Evolutionary conservation across 2,113 vertebrate species (phyloP), one percentile per base, ranked within the genome.

Genomic region (Phaetusa simplex): DNA sequence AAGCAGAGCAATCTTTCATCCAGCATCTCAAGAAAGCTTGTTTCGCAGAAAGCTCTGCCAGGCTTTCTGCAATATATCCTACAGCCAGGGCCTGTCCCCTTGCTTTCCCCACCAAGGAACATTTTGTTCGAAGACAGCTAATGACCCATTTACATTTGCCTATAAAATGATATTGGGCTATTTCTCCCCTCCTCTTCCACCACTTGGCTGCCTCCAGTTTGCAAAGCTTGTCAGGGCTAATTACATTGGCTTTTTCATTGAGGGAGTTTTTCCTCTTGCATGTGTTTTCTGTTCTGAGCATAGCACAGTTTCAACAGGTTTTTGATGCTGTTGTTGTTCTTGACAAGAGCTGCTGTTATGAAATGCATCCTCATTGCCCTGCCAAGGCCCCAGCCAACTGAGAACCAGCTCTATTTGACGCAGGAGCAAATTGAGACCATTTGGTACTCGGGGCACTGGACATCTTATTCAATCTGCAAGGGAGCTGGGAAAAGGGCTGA

Each of bases 391-490:
- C 58, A 61, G 85, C 79, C 58, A n/a, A 40, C 32, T 23, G 47
- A 77, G 72, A 94, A 78, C 47, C 88, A 83, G 82, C 89, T 90
- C 64, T 27, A 64, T 76, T 47, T 94, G 93, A 96, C 32, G 50
- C 74, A 96, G 95, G 64, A 96, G 76, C 84, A 94, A 97, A 95
- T 92, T 89, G 94, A 89, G 86, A 94, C 93, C 96, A 90, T 88
- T 96, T 76, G 95, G 70, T 81, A 40, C 82, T 40, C 69, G 69
- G 71, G 76, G 34, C 89, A 88, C 95, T 82, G 94, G 89, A 94
- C 91, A 88, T 83, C 85, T 47, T 40, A 78, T 62, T 97, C 82
- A 52, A 34, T 79, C 76, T 53, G 78, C 64, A 40, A 69, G 42
- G 15, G 67, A 85, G 74, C 62, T 49, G 50, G 14, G 30, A 90